These are phyloP conservation scores for Athrips mouffetella DNA, from an alignment of 2,888 invertebrate genomes.

Conservation along the genomic window DNA sequence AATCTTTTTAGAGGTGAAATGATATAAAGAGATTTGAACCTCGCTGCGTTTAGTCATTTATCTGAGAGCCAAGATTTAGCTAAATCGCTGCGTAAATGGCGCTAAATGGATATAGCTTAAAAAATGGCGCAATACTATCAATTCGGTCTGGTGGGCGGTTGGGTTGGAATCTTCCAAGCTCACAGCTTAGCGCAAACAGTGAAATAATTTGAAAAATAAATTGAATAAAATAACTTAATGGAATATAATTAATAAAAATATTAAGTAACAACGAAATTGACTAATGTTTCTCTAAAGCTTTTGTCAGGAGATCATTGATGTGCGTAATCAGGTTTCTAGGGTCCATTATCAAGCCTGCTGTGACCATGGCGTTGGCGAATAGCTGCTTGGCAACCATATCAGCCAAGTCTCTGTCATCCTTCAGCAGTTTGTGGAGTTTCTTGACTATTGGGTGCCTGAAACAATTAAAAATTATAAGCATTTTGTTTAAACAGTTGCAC, in stretches of 20 bases:
- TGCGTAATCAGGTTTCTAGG: slow-evolving; percentile 89
- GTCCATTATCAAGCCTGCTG: slow-evolving; percentile 95
- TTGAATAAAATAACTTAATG: background rate
- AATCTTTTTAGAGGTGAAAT: background rate
- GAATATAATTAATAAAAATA: no score
- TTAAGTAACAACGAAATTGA: no score
- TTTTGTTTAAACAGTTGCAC: no score
- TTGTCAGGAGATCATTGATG: slow-evolving; percentile 90
- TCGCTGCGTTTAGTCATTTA: no score
- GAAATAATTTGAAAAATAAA: background rate
- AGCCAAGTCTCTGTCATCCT: slow-evolving; percentile 88
- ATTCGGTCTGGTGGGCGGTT: no score
- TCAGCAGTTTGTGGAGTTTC: slow-evolving; percentile 87
- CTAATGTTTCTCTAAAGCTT: slow-evolving; percentile 87
- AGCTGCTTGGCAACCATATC: slow-evolving; percentile 91
- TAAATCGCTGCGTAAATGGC: no score
- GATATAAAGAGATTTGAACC: background rate
- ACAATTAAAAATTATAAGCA: no score
- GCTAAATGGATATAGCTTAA: background rate
- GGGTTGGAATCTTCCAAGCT: no score
- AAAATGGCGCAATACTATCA: no score
- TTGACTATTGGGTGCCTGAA: slow-evolving; percentile 92
- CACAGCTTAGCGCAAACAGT: background rate
- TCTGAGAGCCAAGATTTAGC: no score
- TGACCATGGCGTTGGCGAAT: slow-evolving; percentile 96